These are phyloP conservation scores for Periophthalmus magnuspinnatus DNA, from an alignment of 2,797 vertebrate genomes.

Conservation along the genomic window DNA sequence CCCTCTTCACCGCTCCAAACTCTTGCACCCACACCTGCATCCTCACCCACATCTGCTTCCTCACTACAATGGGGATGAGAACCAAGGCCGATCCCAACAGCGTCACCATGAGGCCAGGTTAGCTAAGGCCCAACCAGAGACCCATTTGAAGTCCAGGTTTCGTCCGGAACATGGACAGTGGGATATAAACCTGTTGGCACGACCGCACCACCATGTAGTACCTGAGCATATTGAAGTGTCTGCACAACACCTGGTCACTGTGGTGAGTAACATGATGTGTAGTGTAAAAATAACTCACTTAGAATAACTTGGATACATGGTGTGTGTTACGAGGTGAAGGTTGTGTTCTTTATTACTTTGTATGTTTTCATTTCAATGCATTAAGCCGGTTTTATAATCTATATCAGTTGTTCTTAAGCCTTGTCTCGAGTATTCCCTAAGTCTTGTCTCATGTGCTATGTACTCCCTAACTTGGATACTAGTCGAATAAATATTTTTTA, in stretches of 20 bases:
- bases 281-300: not conserved
- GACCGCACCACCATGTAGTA: slow-evolving; percentile 36
- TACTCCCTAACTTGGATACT: too few relatives aligned
- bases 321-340: not conserved
- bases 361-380: too few relatives aligned
- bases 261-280: slow-evolving; percentile 70
- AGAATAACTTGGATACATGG: not conserved
- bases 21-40: slow-evolving; percentile 9
- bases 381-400: too few relatives aligned
- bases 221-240: slow-evolving; percentile 57
- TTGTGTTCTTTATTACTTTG: not conserved
- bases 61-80: slow-evolving; percentile 5
- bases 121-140: slow-evolving; percentile 31
- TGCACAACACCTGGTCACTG: slow-evolving; percentile 65
- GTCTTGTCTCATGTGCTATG: too few relatives aligned
- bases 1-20: slow-evolving; percentile 28
- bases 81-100: slow-evolving; percentile 7
- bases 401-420: too few relatives aligned
- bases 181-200: slow-evolving; percentile 52
- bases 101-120: slow-evolving; percentile 13
- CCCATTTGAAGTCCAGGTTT: slow-evolving; percentile 42
- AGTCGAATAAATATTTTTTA: too few relatives aligned
- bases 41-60: slow-evolving; percentile 3
- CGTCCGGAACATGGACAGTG: slow-evolving; percentile 32
- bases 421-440: too few relatives aligned